Conservation (phyloP, 2,113 vertebrate species). For the Ellobius talpinus region DNA sequence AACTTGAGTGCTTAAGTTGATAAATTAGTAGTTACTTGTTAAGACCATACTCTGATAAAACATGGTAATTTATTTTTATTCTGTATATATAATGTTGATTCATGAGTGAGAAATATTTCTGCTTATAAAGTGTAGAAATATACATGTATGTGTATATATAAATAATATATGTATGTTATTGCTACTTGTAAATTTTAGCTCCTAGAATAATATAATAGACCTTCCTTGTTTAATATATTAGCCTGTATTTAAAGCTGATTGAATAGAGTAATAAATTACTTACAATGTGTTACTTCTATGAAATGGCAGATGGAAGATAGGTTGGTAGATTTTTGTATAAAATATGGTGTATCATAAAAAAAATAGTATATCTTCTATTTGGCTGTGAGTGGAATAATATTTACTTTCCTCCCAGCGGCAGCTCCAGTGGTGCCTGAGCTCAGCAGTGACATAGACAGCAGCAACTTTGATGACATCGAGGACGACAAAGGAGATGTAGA, state of each 20-base stretch:
- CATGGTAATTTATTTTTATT: constrained; percentile 38
- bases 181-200: constrained; percentile 57
- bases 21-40: constrained; percentile 53
- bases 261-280: constrained; percentile 25
- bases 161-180: background rate
- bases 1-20: constrained; percentile 44
- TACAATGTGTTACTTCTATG: constrained; percentile 33
- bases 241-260: constrained; percentile 42
- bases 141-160: background rate
- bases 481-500: constrained; percentile 98
- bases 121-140: constrained; percentile 12
- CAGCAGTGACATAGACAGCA: constrained; percentile 98
- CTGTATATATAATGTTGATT: constrained; percentile 6
- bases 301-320: constrained; percentile 27
- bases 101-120: constrained; percentile 43
- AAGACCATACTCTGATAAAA: background rate
- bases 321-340: constrained; percentile 15
- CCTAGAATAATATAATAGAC: background rate
- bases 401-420: constrained; percentile 87
- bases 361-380: background rate
- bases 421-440: constrained; percentile 98
- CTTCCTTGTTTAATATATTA: constrained; percentile 44
- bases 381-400: constrained; percentile 65
- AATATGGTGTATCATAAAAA: background rate
- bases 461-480: constrained; percentile 99